These are phyloP conservation scores for Cotesia typhae DNA, from an alignment of 1,140 invertebrate species.

Conservation along the genomic window DNA sequence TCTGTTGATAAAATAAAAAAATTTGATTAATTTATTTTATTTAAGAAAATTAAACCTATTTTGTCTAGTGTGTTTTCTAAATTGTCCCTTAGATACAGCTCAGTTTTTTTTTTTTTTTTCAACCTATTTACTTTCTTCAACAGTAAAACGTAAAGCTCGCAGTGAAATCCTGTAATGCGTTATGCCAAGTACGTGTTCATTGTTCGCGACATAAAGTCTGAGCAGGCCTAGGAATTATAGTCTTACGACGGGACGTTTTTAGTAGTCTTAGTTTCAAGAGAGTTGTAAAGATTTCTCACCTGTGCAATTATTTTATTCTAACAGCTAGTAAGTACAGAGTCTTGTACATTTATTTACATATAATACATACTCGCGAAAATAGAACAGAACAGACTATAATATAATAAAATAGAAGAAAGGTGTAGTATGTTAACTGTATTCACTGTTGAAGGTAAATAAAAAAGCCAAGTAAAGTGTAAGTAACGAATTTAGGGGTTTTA, in stretches of 20 bases:
- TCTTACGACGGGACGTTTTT: slow-evolving; percentile 36
- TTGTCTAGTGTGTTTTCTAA: too few species aligned
- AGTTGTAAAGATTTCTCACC: slow-evolving; percentile 37
- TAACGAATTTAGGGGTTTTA: too few species aligned
- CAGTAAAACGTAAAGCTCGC: slow-evolving; percentile 3
- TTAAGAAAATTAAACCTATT: too few species aligned
- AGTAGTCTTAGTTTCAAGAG: slow-evolving; percentile 12
- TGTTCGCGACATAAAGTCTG: slow-evolving; percentile 33
- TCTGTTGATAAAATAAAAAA: too few species aligned
- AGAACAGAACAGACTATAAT: too few species aligned
- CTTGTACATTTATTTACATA: too few species aligned
- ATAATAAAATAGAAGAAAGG: too few species aligned
- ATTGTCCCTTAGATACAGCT: not conserved
- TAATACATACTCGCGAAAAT: too few species aligned
- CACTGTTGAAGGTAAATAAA: not conserved
- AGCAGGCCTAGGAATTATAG: slow-evolving; percentile 42
- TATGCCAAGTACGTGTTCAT: slow-evolving; percentile 38
- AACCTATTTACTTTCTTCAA: not conserved
- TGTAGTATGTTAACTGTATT: not conserved
- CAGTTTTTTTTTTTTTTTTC: not conserved
- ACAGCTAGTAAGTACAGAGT: too few species aligned
- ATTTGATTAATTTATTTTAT: too few species aligned
- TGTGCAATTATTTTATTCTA: slow-evolving; percentile 5
- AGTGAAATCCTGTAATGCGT: slow-evolving; percentile 42
- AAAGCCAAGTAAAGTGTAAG: too few species aligned